phyloP scores from a whole-genome alignment of 2,113 vertebrate species.

The Oenanthe oenanthe region DNA sequence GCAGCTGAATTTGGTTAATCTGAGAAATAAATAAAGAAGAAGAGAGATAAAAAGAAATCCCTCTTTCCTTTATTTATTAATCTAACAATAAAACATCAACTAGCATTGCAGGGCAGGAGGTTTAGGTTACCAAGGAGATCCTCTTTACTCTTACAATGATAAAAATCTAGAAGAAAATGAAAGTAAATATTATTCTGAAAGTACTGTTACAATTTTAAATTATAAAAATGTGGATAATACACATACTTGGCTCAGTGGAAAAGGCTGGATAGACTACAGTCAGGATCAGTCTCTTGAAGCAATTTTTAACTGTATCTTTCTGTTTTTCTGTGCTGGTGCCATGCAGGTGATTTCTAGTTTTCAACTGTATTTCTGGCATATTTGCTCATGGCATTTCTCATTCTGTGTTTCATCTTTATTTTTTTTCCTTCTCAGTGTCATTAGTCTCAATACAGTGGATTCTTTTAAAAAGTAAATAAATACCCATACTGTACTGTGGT shows the following conservation, averaged over 20 bases:
- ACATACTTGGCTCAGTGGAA: not conserved
- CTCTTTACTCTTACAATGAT: not conserved
- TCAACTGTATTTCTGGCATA: not conserved
- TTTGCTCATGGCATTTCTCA: not conserved
- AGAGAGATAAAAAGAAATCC: not conserved
- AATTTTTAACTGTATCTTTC: not conserved
- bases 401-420: not conserved
- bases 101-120: not conserved
- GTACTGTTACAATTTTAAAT: not conserved
- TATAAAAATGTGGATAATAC: not conserved
- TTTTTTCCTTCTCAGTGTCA: constrained; percentile 26
- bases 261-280: not conserved
- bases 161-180: not conserved
- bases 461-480: constrained; percentile 58
- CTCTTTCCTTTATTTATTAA: no score
- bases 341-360: not conserved
- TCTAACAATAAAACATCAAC: not conserved
- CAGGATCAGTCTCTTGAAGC: not conserved
- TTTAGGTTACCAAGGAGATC: not conserved
- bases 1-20: not conserved
- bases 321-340: not conserved
- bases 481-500: constrained; percentile 47
- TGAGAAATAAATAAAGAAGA: not conserved
- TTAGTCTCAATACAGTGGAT: constrained; percentile 38
- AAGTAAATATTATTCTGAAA: not conserved